Percentiles rank a stretch among this genome's conserved stretches.
phyloP scores from a whole-genome alignment of 2,113 vertebrate species.

The Trochalopteron elliotii region DNA sequence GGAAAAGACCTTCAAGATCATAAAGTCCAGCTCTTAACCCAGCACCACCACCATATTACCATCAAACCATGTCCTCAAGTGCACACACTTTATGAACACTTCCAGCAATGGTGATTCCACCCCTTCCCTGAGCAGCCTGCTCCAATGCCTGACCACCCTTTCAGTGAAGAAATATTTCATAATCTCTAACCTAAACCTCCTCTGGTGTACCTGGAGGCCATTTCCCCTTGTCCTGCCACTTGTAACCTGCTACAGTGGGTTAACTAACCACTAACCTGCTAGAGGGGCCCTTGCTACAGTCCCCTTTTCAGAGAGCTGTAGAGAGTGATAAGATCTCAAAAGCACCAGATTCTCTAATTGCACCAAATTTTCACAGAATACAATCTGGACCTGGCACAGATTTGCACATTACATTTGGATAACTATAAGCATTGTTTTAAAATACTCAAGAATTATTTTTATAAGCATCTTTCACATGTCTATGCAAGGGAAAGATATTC shows the following conservation, averaged over 20 bases:
- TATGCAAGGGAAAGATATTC: not conserved
- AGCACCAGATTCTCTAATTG: not conserved
- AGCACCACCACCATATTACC: not conserved
- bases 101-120: not conserved
- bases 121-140: not conserved
- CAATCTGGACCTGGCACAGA: not conserved
- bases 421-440: not conserved
- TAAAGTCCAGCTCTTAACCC: not conserved
- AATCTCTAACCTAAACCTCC: not conserved
- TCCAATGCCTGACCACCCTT: not conserved
- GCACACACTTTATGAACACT: no score
- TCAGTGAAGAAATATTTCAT: not conserved
- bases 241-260: fast-evolving
- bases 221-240: not conserved
- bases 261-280: no score
- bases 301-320: not conserved
- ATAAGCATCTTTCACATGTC: not conserved
- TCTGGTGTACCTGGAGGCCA: not conserved
- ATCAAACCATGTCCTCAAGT: not conserved
- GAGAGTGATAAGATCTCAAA: not conserved
- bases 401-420: not conserved
- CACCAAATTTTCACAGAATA: not conserved
- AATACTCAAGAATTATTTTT: not conserved
- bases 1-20: not conserved
- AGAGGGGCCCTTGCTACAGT: not conserved